A percentile compares a stretch with the other conserved stretches of the same genome.
Conservation (phyloP, 92 coral and sea anemone genomes). For the Isaurus tuberculatus region DNA sequence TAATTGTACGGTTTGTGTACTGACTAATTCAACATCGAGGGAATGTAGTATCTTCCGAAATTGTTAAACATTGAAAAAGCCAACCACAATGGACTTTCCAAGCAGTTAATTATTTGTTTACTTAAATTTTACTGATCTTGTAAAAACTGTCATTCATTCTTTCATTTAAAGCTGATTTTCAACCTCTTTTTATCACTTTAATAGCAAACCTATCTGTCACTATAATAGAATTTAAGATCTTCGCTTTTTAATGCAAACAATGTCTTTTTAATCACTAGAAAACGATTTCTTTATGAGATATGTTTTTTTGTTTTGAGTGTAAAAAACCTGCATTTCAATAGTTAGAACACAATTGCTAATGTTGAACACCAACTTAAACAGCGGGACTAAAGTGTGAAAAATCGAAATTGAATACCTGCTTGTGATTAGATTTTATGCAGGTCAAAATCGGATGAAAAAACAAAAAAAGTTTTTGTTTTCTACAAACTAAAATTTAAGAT, state of each 20-base stretch:
- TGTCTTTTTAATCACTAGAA: neutral
- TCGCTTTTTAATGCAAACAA: neutral
- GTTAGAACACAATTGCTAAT: neutral
- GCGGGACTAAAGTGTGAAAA: neutral
- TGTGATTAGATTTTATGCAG: neutral
- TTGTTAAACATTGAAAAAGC: no score
- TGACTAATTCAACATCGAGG: no score
- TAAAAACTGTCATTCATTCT: neutral
- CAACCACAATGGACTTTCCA: neutral
- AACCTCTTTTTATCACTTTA: neutral
- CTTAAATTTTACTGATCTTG: neutral
- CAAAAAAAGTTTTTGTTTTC: neutral
- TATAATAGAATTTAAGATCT: neutral
- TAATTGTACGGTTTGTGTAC: no score
- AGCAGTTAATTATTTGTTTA: neutral
- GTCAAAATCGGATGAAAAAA: neutral
- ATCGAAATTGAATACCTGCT: neutral
- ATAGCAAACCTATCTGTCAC: neutral
- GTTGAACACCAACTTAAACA: neutral
- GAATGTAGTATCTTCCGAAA: no score
- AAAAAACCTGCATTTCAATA: neutral
- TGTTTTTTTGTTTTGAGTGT: neutral
- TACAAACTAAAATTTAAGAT: neutral
- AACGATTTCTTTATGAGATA: neutral
- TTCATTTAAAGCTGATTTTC: neutral